These are phyloP conservation scores for Drosophila mimica DNA, from an alignment of 2,888 invertebrate genomes.

Conservation along the genomic window DNA sequence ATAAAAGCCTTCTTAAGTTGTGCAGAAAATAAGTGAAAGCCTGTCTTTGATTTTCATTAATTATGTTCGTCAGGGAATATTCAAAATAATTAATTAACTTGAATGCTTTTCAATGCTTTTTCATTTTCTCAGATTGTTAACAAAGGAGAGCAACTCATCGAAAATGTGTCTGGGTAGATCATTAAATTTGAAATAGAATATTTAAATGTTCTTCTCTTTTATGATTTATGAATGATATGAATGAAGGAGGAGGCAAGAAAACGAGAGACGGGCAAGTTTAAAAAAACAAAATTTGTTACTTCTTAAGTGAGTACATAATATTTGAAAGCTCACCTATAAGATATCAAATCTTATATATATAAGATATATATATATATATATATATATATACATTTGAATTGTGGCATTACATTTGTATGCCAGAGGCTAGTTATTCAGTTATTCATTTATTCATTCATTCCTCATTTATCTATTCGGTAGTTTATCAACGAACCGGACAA, in stretches of 20 bases:
- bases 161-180: neutral
- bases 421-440: constrained; percentile 36
- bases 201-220: neutral
- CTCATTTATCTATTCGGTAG: constrained; percentile 48
- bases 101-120: too few relatives aligned
- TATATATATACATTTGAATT: neutral
- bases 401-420: constrained; percentile 37
- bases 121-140: neutral
- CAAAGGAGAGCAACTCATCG: neutral
- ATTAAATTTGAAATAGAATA: neutral
- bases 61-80: neutral
- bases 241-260: neutral
- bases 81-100: neutral
- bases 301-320: neutral
- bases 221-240: neutral
- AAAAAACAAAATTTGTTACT: neutral
- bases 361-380: neutral
- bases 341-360: neutral
- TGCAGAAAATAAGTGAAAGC: neutral
- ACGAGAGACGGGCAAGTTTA: neutral
- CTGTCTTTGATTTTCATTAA: neutral
- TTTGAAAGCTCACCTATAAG: neutral
- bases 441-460: constrained; percentile 43
- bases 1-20: neutral
- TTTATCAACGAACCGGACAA: constrained; percentile 37